Evolutionary conservation across 2,113 vertebrate genomes (phyloP), one percentile per base, ranked within the genome.

Genomic region (Podarcis cretensis): DNA sequence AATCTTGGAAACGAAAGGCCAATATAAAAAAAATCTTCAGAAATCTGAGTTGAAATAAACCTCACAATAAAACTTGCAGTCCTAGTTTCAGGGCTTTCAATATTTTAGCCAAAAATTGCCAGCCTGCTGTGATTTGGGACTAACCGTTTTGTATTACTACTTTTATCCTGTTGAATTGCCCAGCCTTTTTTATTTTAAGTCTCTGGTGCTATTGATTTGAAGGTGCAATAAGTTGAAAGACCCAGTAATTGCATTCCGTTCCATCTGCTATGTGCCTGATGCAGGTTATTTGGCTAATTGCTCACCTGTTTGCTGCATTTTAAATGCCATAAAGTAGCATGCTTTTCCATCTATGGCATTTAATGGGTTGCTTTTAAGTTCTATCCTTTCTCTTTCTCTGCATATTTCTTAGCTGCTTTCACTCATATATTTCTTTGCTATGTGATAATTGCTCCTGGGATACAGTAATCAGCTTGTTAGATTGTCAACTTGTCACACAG

Each of bases 401-500:
- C 25, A 71, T 59, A 81, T 81, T 20, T 81, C 78, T 87, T 43
- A 74, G 79, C 35, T 59, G 59, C 73, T 84, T 76, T 68, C 30
- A 32, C 63, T 86, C 37, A 2, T 30, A 35, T 43, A 66, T 43
- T 43, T 18, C 12, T 9, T 89, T 89, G 74, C 87, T 68, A 30
- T 77, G 40, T 83, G 73, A 88, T 88, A 83, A 88, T 84, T 83
- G 73, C 81, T 88, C 73, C 73, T 68, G 81, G 81, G 40, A 89
- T 89, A 84, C 40, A 77, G 40, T 83, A 89, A 84, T 89, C 87
- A 89, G 74, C 40, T 84, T 89, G 40, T 83, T 84, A 77, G 81
- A 83, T 84, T 88, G 87, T 89, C 87, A 88, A 59, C 87, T 83
- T 88, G 81, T 88, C 59, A 83, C 87, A 30, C 81, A 89, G 87